Evolutionary conservation across 2,888 invertebrate genomes (phyloP).

Genomic region (Vesta saturnalis): DNA sequence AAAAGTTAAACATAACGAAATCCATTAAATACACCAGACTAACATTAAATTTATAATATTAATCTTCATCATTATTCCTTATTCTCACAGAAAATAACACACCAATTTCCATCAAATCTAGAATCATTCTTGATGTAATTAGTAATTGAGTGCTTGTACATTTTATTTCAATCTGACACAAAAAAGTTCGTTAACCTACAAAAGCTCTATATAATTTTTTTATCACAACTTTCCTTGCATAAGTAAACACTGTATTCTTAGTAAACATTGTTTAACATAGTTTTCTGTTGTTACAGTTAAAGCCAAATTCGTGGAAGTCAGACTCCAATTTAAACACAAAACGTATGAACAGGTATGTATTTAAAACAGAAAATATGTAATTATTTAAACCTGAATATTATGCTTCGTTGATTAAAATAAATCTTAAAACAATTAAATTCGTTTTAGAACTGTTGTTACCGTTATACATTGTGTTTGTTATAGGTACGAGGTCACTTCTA

Average conservation of each 20-base stretch:
- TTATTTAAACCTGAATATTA: constrained; percentile 21
- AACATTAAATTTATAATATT: no score
- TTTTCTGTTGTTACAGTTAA: constrained; percentile 55
- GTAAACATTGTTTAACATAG: background rate
- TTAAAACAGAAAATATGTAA: constrained; percentile 7
- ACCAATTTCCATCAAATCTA: no score
- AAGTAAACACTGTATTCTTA: background rate
- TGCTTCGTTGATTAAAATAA: constrained; percentile 7
- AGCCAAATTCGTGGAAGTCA: constrained; percentile 59
- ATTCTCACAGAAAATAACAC: no score
- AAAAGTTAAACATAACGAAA: no score
- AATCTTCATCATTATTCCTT: no score
- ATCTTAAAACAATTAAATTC: background rate
- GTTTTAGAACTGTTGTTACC: background rate
- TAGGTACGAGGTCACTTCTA: constrained; percentile 48
- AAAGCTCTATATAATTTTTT: no score
- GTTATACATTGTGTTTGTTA: constrained; percentile 28
- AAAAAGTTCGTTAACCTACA: no score
- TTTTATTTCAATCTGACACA: no score
- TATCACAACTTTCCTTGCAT: no score
- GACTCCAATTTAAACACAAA: constrained; percentile 59
- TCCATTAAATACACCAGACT: no score
- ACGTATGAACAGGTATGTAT: constrained; percentile 55
- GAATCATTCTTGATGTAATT: no score
- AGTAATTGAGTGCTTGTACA: no score